A percentile compares a stretch with the other conserved stretches of the same genome.
Evolutionary conservation across 2,113 vertebrate species (phyloP).

Genomic region (Hippocampus mohnikei): DNA sequence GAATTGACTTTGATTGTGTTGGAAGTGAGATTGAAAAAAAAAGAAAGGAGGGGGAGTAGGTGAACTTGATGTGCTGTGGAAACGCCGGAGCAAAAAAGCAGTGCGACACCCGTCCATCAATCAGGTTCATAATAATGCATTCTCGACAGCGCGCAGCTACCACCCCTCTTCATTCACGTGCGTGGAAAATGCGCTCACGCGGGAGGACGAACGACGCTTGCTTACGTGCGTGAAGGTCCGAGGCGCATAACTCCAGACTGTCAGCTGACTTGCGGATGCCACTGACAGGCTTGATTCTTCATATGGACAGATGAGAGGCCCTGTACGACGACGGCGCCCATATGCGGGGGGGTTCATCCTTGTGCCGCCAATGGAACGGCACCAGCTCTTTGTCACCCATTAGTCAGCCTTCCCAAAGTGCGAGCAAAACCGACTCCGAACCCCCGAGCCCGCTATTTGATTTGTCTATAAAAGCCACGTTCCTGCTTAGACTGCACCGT

Average conservation of each 20-base stretch:
- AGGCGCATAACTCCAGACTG: conserved; percentile 44
- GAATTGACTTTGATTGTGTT: too few relatives aligned
- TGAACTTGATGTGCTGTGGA: conserved; percentile 24
- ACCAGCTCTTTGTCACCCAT: conserved; percentile 58
- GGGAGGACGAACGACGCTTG: neutral
- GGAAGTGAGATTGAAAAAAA: too few relatives aligned
- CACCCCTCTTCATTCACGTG: conserved; percentile 17
- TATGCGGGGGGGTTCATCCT: conserved; percentile 30
- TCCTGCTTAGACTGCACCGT: conserved; percentile 20
- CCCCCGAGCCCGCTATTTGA: conserved; percentile 33
- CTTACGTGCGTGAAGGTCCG: conserved; percentile 22
- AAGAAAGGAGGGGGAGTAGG: neutral
- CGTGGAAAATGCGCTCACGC: conserved; percentile 15
- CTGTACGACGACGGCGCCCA: conserved; percentile 52
- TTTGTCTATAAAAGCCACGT: conserved; percentile 52
- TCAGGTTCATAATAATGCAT: conserved; percentile 53
- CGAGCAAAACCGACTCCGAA: conserved; percentile 32
- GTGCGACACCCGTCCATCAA: conserved; percentile 46
- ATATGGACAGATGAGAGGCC: conserved; percentile 47
- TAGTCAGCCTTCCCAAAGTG: conserved; percentile 39
- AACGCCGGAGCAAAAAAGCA: conserved; percentile 31
- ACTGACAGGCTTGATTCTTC: conserved; percentile 60
- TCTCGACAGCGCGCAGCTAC: conserved; percentile 29
- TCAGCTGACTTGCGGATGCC: conserved; percentile 45
- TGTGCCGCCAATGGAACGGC: conserved; percentile 50